A percentile compares a stretch with the other conserved stretches of the same genome.
Evolutionary conservation across 2,888 invertebrate species (phyloP).

Genomic region (Acleris laterana): DNA sequence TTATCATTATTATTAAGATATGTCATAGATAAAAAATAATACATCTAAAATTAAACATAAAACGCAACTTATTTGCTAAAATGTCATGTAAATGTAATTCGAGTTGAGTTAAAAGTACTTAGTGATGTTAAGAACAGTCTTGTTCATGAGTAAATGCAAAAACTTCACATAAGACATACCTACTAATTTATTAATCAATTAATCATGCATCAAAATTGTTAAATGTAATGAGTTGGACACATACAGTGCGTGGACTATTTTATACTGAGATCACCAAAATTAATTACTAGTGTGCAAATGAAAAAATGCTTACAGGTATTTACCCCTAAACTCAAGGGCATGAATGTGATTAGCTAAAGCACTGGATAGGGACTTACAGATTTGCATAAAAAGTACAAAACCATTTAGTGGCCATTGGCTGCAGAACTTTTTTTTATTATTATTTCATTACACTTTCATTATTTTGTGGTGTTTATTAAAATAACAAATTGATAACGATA

Average conservation of each 20-base stretch:
- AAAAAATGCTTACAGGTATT: slow-evolving; percentile 5
- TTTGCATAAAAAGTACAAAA: too few species aligned
- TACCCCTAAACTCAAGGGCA: slow-evolving; percentile 9
- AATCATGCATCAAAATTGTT: not conserved
- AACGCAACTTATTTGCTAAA: slow-evolving; percentile 24
- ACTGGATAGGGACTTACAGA: not conserved
- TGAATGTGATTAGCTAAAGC: not conserved
- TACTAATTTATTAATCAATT: not conserved
- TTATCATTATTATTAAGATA: slow-evolving; percentile 23
- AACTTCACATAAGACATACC: slow-evolving; percentile 4
- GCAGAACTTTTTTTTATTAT: too few species aligned
- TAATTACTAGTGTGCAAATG: slow-evolving; percentile 20
- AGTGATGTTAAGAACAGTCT: slow-evolving; percentile 36
- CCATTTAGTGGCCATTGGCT: too few species aligned
- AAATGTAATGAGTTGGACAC: slow-evolving; percentile 7
- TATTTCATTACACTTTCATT: too few species aligned
- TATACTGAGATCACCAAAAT: slow-evolving; percentile 29
- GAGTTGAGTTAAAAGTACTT: slow-evolving; percentile 22
- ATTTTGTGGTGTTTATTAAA: too few species aligned
- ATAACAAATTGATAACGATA: too few species aligned
- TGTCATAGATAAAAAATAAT: slow-evolving; percentile 17
- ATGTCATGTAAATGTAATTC: slow-evolving; percentile 29
- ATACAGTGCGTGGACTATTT: slow-evolving; percentile 1
- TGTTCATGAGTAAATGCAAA: slow-evolving; percentile 31
- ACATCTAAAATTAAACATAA: slow-evolving; percentile 25